Evolutionary conservation across 2,797 vertebrate genomes (phyloP).

Genomic region (Octomys mimax): DNA sequence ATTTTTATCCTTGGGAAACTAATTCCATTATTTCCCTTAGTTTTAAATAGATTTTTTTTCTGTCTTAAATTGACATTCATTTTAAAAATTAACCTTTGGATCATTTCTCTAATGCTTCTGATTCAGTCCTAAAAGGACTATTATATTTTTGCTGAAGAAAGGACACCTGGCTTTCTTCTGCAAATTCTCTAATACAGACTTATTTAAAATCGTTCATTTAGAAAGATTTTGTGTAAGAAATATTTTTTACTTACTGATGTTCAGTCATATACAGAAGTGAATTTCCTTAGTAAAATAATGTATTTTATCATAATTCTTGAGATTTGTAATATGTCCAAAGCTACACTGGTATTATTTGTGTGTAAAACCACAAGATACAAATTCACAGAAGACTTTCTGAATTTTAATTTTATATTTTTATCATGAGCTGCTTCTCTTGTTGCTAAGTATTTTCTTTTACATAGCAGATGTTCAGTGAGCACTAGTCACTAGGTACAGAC

Average conservation of each 20-base stretch:
- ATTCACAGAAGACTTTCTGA: neutral
- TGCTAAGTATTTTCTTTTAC: constrained; percentile 9
- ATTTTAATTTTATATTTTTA: neutral
- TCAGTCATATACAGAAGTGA: constrained; percentile 1
- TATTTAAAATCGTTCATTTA: constrained; percentile 55
- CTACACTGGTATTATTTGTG: neutral
- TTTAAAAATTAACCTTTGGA: constrained; percentile 54
- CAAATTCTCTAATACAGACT: neutral
- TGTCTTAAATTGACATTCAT: neutral
- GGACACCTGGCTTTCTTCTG: neutral
- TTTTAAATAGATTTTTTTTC: neutral
- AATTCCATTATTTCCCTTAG: neutral
- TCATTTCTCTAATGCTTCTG: constrained; percentile 42
- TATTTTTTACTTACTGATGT: neutral
- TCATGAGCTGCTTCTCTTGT: constrained; percentile 25
- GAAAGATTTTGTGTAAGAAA: constrained; percentile 21
- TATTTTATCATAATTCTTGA: constrained; percentile 37
- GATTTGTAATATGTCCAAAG: neutral
- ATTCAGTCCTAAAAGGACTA: neutral
- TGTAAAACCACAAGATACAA: neutral
- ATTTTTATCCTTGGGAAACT: neutral
- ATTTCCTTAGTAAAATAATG: neutral
- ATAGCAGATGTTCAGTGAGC: neutral
- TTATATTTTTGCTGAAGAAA: constrained; percentile 31
- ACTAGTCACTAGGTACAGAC: neutral